These are phyloP conservation scores for Carposina sasakii DNA, from an alignment of 1,140 invertebrate species.

Conservation along the genomic window DNA sequence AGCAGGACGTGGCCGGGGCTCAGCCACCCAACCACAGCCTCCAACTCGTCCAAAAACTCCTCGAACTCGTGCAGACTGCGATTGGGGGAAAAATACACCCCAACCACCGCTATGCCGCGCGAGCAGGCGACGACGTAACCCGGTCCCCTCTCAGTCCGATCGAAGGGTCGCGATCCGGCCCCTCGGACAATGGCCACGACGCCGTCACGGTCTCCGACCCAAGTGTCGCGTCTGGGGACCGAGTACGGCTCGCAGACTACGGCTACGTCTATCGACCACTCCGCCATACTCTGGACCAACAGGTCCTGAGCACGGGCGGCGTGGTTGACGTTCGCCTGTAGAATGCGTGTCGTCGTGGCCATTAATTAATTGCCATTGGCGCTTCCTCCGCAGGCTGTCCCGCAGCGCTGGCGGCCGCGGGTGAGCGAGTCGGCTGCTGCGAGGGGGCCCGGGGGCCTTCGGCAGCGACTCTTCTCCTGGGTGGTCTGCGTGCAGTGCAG, in stretches of 20 bases:
- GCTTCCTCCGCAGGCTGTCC: too few species aligned
- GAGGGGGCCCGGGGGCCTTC: not conserved
- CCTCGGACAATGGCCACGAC: not conserved
- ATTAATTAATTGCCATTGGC: not conserved
- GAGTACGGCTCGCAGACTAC: not conserved
- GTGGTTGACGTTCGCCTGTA: not conserved
- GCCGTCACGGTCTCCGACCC: not conserved
- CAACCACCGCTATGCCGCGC: not conserved
- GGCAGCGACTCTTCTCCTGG: not conserved
- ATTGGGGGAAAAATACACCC: constrained; percentile 4
- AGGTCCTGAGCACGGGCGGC: not conserved
- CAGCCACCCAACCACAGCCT: not conserved
- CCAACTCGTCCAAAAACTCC: not conserved
- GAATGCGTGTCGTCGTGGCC: not conserved
- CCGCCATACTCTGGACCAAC: not conserved
- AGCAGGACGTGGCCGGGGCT: not conserved
- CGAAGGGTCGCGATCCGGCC: not conserved
- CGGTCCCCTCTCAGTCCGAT: not conserved
- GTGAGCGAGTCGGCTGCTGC: not conserved
- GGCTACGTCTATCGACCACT: not conserved
- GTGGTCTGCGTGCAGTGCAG: not conserved
- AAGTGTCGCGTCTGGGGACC: not conserved
- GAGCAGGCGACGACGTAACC: not conserved
- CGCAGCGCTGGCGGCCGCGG: too few species aligned
- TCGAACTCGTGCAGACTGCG: not conserved